Evolutionary conservation across 2,113 vertebrate species (phyloP).

Genomic region (Speoplatyrhinus poulsoni): DNA sequence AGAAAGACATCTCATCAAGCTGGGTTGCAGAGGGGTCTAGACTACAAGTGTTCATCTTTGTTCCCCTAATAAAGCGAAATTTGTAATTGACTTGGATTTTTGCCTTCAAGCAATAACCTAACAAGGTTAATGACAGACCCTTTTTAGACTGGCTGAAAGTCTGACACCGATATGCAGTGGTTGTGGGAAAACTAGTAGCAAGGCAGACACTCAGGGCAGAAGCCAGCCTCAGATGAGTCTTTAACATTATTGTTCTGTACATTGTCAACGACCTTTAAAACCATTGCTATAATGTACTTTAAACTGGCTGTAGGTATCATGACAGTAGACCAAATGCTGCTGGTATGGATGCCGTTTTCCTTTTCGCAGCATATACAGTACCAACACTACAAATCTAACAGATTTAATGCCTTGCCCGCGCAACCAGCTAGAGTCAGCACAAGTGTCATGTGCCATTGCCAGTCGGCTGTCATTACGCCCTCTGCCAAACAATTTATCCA

Average conservation of each 20-base stretch:
- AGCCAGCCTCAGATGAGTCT: slow-evolving; percentile 52
- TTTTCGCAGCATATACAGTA: slow-evolving; percentile 59
- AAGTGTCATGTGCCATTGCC: slow-evolving; percentile 68
- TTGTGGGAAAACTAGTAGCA: slow-evolving; percentile 64
- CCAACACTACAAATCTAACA: slow-evolving; percentile 68
- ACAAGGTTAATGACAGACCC: slow-evolving; percentile 82
- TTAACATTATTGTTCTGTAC: slow-evolving; percentile 27
- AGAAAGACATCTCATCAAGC: slow-evolving; percentile 59
- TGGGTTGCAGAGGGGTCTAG: slow-evolving; percentile 54
- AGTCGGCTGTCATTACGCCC: slow-evolving; percentile 64
- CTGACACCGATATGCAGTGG: slow-evolving; percentile 71
- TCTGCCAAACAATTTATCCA: slow-evolving; percentile 67
- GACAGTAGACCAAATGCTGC: slow-evolving; percentile 24
- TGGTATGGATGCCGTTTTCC: slow-evolving; percentile 30
- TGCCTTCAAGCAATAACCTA: slow-evolving; percentile 79
- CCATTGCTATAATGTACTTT: slow-evolving; percentile 13
- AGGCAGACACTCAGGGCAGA: slow-evolving; percentile 54
- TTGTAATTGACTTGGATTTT: slow-evolving; percentile 79
- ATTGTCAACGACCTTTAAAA: slow-evolving; percentile 9
- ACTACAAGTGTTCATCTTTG: slow-evolving; percentile 63
- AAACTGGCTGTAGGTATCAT: background rate
- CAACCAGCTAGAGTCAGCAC: slow-evolving; percentile 72
- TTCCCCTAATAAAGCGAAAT: slow-evolving; percentile 65
- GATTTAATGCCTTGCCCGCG: slow-evolving; percentile 67
- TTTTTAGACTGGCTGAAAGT: slow-evolving; percentile 77